Conservation (phyloP, 2,797 vertebrate species). For the Ispidina lecontei region DNA sequence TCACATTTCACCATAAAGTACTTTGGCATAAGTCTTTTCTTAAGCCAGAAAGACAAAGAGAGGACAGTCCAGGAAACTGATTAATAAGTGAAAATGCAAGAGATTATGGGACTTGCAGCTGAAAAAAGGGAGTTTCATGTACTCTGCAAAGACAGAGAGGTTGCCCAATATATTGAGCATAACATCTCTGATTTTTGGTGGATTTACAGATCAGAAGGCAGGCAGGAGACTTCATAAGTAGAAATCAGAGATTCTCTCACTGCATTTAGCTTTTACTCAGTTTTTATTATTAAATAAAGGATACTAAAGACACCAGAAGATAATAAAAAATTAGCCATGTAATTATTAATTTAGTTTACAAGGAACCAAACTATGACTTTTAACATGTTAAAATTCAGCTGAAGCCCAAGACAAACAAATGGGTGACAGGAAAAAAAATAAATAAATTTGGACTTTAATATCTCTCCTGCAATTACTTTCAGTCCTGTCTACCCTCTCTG, state of each 20-base stretch:
- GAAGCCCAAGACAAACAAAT: background rate
- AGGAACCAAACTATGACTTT: background rate
- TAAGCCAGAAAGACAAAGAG: background rate
- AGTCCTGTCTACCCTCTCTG: background rate
- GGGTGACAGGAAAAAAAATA: background rate
- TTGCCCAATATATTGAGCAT: background rate
- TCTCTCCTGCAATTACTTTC: background rate
- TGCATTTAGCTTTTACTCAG: background rate
- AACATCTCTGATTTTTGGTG: background rate
- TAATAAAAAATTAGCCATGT: background rate
- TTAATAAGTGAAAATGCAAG: background rate
- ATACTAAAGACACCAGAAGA: background rate
- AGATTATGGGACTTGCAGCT: background rate
- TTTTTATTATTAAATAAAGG: background rate
- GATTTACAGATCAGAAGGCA: background rate
- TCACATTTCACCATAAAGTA: background rate
- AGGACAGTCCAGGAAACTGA: background rate
- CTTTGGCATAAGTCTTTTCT: background rate
- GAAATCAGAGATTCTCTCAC: background rate
- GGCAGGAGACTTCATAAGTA: background rate
- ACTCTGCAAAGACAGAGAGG: background rate
- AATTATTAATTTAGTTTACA: background rate
- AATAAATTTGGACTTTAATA: background rate
- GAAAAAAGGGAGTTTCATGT: background rate
- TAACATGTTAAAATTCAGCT: background rate